Conservation (phyloP, 2,113 vertebrate species). For the Microcebus lehilahytsara region DNA sequence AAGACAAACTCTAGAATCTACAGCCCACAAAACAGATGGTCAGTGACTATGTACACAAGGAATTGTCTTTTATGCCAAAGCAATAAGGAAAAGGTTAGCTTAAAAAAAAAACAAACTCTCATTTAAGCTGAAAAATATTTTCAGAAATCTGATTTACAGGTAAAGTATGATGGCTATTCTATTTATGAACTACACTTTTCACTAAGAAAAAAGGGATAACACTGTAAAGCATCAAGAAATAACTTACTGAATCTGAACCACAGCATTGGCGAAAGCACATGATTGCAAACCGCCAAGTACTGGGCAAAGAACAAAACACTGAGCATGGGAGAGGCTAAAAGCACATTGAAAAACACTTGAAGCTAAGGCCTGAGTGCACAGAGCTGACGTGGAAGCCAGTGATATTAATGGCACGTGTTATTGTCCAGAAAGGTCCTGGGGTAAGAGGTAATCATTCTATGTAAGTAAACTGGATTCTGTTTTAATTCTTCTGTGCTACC, state of each 20-base stretch:
- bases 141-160: conserved; percentile 45
- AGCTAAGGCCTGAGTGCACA: neutral
- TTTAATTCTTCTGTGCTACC: neutral
- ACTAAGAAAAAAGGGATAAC: neutral
- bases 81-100: neutral
- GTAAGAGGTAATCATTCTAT: neutral
- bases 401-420: neutral
- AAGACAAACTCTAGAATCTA: conserved; percentile 50
- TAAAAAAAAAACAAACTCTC: conserved; percentile 16
- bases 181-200: conserved; percentile 1
- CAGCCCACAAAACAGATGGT: conserved; percentile 58
- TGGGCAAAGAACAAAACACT: neutral
- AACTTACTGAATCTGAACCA: conserved; percentile 22
- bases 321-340: neutral
- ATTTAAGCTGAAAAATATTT: conserved; percentile 48
- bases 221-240: neutral
- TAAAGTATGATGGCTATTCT: neutral
- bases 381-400: neutral
- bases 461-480: neutral
- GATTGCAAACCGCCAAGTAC: conserved; percentile 30
- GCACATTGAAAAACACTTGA: neutral
- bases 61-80: conserved; percentile 58
- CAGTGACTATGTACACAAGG: conserved; percentile 37
- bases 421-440: conserved; percentile 21
- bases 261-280: conserved; percentile 30